Base-by-base conservation (phyloP, 2,797 vertebrate genomes). In the Danionella dracula region DNA sequence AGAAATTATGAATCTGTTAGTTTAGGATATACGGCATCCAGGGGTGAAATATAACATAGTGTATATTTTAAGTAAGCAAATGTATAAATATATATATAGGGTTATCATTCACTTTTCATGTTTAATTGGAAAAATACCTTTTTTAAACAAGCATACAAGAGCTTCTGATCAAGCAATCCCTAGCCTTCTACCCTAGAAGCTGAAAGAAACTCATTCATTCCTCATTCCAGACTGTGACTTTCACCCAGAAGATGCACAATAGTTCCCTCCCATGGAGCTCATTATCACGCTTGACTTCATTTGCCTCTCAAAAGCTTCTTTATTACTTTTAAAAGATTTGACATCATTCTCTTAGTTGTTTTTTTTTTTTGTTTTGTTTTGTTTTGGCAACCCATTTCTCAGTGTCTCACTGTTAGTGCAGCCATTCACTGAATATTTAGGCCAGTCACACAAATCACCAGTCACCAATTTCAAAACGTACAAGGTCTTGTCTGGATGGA, bases 261-360 rank as follows among this genome's bases (percentile, higher is more conserved):
- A 8, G 31, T 49, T 4, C 40, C 31, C 41, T 62, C 23, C 41
- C 51, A 37, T 49, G 13, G 34, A 62, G 50, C 31, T 59, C 31
- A 64, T 64, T 59, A 38, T 21, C 27, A 70, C 41, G 42, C 41
- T 49, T 63, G 56, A 46, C 44, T 68, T 50, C 27, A 19, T 65
- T 40, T 13, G 20, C 37, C 62, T 49, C 53, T 66, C 57, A 69
- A 32, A 4, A 41, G 12, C 15, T 5, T 27, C n/a, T n/a, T n/a
- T n/a, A n/a, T n/a, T n/a, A n/a, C n/a, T n/a, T n/a, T n/a, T n/a
- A n/a, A n/a, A n/a, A n/a, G n/a, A n/a, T n/a, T n/a, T n/a, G n/a
- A n/a, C n/a, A n/a, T n/a, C n/a, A n/a, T n/a, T n/a, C n/a, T n/a
- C n/a, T n/a, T n/a, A n/a, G n/a, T n/a, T n/a, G n/a, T n/a, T n/a